A percentile compares a stretch with the other conserved stretches of the same genome.
These are phyloP conservation scores for Trematomus bernacchii DNA, from an alignment of 2,797 vertebrate genomes.

Conservation along the genomic window DNA sequence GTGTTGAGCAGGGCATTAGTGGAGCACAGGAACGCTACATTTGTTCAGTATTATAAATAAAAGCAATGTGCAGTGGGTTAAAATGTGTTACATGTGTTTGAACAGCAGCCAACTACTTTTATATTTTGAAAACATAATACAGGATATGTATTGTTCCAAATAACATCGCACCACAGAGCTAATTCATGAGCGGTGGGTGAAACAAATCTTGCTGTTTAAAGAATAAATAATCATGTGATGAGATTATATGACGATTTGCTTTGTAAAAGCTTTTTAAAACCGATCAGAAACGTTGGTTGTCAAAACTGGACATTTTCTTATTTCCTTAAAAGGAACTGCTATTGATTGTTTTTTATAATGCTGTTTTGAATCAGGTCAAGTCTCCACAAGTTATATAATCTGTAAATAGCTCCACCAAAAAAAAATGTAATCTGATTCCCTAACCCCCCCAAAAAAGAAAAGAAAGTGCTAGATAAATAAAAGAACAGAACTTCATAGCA, in stretches of 20 bases:
- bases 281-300: neutral
- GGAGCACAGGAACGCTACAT: neutral
- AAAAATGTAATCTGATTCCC: neutral
- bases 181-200: neutral
- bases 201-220: conserved; percentile 1
- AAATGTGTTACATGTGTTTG: neutral
- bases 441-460: neutral
- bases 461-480: neutral
- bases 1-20: conserved; percentile 11
- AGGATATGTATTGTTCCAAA: neutral
- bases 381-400: neutral
- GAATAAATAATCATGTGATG: conserved; percentile 20
- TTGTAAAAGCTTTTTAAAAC: conserved; percentile 1
- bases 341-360: neutral
- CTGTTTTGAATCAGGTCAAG: neutral
- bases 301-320: neutral
- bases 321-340: neutral
- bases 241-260: neutral
- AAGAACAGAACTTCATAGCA: neutral
- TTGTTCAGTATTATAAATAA: conserved; percentile 3
- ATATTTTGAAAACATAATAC: neutral
- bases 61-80: neutral
- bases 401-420: neutral
- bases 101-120: neutral
- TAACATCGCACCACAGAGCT: neutral